Evolutionary conservation across 2,888 invertebrate species (phyloP).

Genomic region (Tetragnatha montana): DNA sequence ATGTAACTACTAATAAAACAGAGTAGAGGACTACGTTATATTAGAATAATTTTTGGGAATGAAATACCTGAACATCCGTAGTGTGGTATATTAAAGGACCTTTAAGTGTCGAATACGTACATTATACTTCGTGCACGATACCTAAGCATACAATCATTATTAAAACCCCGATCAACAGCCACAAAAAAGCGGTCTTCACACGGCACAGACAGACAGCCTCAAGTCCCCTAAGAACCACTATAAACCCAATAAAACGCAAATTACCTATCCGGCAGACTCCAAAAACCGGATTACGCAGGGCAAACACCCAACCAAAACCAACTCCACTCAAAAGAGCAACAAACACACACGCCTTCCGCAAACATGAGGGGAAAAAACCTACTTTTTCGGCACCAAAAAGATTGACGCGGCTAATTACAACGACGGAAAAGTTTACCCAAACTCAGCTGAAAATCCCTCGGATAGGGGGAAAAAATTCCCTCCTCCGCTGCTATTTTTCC

Average conservation of each 20-base stretch:
- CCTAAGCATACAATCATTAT: not conserved
- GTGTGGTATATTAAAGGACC: not conserved
- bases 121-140: not conserved
- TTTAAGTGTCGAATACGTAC: not conserved
- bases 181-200: not conserved
- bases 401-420: conserved; percentile 61
- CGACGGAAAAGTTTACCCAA: conserved; percentile 49
- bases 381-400: conserved; percentile 26
- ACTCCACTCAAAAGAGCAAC: conserved; percentile 10
- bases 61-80: not conserved
- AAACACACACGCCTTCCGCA: conserved; percentile 1
- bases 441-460: conserved; percentile 20
- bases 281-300: not conserved
- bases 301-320: not conserved
- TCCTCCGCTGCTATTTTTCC: conserved; percentile 36
- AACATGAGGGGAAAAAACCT: not conserved
- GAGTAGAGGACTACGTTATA: too few relatives aligned
- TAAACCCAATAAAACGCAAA: not conserved
- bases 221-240: not conserved
- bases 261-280: not conserved
- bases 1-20: too few relatives aligned
- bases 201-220: too few relatives aligned
- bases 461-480: not conserved
- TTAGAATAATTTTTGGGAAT: too few relatives aligned
- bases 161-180: not conserved